These are phyloP conservation scores for Paralinhomoeus sp. DNA, from an alignment of 2,888 invertebrate genomes.

Conservation along the genomic window DNA sequence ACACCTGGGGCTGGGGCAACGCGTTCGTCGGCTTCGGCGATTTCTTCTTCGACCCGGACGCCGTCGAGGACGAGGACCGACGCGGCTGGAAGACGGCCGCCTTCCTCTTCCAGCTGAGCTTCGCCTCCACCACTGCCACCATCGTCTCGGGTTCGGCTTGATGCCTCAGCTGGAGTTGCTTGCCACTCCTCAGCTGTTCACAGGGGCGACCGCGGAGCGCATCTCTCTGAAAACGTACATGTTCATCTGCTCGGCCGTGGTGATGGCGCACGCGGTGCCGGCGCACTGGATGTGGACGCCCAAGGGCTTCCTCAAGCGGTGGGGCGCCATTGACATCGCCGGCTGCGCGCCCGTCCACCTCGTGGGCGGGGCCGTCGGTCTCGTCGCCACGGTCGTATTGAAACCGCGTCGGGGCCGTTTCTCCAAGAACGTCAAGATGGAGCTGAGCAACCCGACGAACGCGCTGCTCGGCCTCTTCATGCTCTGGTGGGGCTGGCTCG, in stretches of 20 bases:
- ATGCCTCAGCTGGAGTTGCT: too few species aligned
- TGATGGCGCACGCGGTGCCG: slow-evolving; percentile 25
- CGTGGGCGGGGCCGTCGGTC: slow-evolving; percentile 23
- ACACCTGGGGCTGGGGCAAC: slow-evolving; percentile 10
- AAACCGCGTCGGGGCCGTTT: slow-evolving; percentile 22
- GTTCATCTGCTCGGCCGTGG: slow-evolving; percentile 22
- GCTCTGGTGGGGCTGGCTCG: slow-evolving; percentile 19
- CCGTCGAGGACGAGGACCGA: slow-evolving; percentile 2
- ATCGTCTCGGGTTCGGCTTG: slow-evolving; percentile 14
- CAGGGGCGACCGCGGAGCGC: slow-evolving; percentile 22
- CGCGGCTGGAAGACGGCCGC: slow-evolving; percentile 14
- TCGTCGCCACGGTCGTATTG: slow-evolving; percentile 23
- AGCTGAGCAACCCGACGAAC: slow-evolving; percentile 17
- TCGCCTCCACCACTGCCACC: slow-evolving; percentile 21
- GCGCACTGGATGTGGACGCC: slow-evolving; percentile 29
- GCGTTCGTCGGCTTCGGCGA: slow-evolving; percentile 18
- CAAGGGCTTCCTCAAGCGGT: slow-evolving; percentile 21
- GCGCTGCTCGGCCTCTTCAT: slow-evolving; percentile 18
- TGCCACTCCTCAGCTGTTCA: not conserved
- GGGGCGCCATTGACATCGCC: slow-evolving; percentile 22
- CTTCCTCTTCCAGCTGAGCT: slow-evolving; percentile 20
- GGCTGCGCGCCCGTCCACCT: slow-evolving; percentile 28
- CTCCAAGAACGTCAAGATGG: slow-evolving; percentile 13
- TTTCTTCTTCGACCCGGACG: slow-evolving; percentile 15
- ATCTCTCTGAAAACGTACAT: slow-evolving; percentile 22